phyloP scores from a whole-genome alignment of 1,140 invertebrate species.

The Globodera ellingtonae region DNA sequence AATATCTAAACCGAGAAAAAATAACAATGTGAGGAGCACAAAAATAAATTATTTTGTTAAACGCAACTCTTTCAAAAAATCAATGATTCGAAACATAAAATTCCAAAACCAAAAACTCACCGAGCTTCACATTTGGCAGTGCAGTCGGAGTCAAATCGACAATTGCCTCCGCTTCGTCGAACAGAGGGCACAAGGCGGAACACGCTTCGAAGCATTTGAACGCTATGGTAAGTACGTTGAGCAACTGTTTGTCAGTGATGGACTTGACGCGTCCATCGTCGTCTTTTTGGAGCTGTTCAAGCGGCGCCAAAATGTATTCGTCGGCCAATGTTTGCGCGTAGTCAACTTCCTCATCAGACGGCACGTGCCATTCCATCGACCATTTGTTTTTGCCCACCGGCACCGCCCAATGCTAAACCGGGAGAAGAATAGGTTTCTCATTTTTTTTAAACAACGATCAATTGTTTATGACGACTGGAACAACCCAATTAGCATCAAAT shows the following conservation, averaged over 20 bases:
- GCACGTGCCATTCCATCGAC: constrained; percentile 78
- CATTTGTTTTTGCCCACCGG: constrained; percentile 73
- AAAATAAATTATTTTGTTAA: neutral
- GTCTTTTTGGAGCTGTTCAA: neutral
- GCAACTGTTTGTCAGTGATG: constrained; percentile 22
- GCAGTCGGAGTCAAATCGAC: constrained; percentile 29
- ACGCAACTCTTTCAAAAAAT: no score
- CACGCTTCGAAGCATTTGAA: constrained; percentile 39
- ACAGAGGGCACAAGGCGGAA: constrained; percentile 47
- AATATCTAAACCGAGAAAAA: neutral
- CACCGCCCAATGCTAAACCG: constrained; percentile 78
- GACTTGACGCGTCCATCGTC: neutral
- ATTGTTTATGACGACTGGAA: neutral
- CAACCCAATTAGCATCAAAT: neutral
- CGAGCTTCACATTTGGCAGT: constrained; percentile 24
- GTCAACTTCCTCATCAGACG: constrained; percentile 72
- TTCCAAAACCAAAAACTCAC: neutral
- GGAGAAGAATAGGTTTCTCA: constrained; percentile 1
- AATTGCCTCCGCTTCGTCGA: constrained; percentile 43
- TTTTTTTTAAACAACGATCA: constrained; percentile 1
- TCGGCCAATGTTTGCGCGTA: constrained; percentile 72
- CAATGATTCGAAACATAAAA: no score
- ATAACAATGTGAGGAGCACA: no score
- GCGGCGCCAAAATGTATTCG: constrained; percentile 71
- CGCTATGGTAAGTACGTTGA: constrained; percentile 13